Evolutionary conservation across 1,140 invertebrate genomes (phyloP), one percentile per base, ranked within the genome.

Genomic region (Leucophenga varia): DNA sequence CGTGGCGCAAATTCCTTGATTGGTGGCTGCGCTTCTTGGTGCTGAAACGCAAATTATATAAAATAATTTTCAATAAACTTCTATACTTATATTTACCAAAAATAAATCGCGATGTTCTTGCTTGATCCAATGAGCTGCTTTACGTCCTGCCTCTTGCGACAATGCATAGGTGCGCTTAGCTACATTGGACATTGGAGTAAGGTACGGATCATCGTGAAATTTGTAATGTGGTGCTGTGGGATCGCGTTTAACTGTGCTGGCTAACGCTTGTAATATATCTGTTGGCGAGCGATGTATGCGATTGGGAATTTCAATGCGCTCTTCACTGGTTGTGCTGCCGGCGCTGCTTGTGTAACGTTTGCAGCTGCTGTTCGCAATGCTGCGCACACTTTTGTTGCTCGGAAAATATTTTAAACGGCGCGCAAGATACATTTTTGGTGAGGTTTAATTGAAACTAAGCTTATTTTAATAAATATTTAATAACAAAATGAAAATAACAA

Each of bases 201-300:
- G 77, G 72, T 81, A 94, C 4, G 93, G 92, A 78, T 96, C 93
- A 82, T 96, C 92, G 61, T 91, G 86, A 72, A 85, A 95, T 72
- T 89, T 90, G 69, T 90, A 95, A 74, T 90, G 86, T 16, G 89
- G 78, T n/a, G 87, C 89, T 13, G 86, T 90, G 21, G 81, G 79
- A 78, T 95, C 91, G 19, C 81, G 75, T 21, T 80, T 79, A 14
- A 92, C 81, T 2, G 89, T 91, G 48, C 79, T 81, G 22, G 88
- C 84, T 52, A 93, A 76, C 7, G 90, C 90, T 78, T 89, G 77
- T 36, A 95, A 77, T 46, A 95, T 86, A 74, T 91, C 90, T 20
- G 90, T 93, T 9, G 90, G 84, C 1, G 83, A 80, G 56, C 91
- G 80, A 30, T 81, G 80, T 63, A 89, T 90, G 35, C 84, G 80